Conservation (phyloP, 2,888 invertebrate species). For the Harpagoxenus sublaevis region DNA sequence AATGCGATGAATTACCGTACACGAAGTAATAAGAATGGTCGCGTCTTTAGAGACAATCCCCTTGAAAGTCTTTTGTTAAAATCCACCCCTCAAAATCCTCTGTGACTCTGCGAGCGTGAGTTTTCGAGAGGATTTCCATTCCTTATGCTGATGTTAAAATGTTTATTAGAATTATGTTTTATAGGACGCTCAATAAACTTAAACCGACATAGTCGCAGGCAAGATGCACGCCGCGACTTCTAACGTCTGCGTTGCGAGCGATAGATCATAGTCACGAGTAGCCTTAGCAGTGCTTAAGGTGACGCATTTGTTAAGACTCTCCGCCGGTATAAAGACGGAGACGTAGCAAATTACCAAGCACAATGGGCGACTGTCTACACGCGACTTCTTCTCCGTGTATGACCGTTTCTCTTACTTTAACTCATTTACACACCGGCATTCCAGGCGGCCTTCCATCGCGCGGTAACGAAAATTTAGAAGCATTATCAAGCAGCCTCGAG, state of each 20-base stretch:
- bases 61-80: background rate
- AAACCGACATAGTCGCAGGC: background rate
- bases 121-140: background rate
- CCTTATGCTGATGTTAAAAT: background rate
- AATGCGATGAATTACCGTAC: conserved; percentile 31
- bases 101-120: background rate
- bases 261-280: conserved; percentile 47
- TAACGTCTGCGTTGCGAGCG: background rate
- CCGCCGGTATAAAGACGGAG: conserved; percentile 50
- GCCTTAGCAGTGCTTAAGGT: conserved; percentile 37
- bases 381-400: conserved; percentile 62
- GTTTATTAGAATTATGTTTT: conserved; percentile 28
- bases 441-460: conserved; percentile 45
- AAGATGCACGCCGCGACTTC: background rate
- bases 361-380: conserved; percentile 59
- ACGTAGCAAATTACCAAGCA: conserved; percentile 63
- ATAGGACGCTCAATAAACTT: conserved; percentile 11
- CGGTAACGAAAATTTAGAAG: conserved; percentile 75
- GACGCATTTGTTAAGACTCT: conserved; percentile 46
- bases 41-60: background rate
- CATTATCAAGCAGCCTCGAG: conserved; percentile 67
- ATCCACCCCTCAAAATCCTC: background rate
- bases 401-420: conserved; percentile 75
- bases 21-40: conserved; percentile 17
- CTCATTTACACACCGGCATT: conserved; percentile 63